These are phyloP conservation scores for Zaprionus taronus DNA, from an alignment of 1,140 invertebrate species.

Conservation along the genomic window DNA sequence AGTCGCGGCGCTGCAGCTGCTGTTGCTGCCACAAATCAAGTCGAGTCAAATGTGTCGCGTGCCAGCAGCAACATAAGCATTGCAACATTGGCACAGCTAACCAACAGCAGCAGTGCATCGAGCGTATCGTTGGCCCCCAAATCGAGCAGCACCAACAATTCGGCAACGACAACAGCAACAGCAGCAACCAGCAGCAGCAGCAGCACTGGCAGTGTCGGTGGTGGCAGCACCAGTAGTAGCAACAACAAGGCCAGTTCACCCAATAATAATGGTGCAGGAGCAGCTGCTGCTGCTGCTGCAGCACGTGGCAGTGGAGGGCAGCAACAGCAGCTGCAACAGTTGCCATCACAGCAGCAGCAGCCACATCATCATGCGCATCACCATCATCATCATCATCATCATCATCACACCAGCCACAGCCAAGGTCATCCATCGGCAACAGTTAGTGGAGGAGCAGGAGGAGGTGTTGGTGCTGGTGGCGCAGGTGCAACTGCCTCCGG, in stretches of 20 bases:
- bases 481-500: conserved; percentile 18
- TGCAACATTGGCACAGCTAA: conserved; percentile 29
- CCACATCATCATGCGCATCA: conserved; percentile 53
- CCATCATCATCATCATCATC: conserved; percentile 45
- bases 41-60: conserved; percentile 35
- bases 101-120: conserved; percentile 50
- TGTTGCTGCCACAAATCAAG: conserved; percentile 32
- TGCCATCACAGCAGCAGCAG: conserved; percentile 37
- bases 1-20: conserved; percentile 48
- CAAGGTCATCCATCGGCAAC: conserved; percentile 60
- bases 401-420: conserved; percentile 71
- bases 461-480: conserved; percentile 13
- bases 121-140: conserved; percentile 71
- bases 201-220: conserved; percentile 19
- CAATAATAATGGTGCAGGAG: conserved; percentile 71
- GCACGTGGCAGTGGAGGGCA: conserved; percentile 10
- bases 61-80: conserved; percentile 36
- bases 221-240: not conserved
- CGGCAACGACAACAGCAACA: conserved; percentile 25
- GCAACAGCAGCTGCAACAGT: conserved; percentile 41
- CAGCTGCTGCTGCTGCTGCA: conserved; percentile 24
- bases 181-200: conserved; percentile 31
- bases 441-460: not conserved
- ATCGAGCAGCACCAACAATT: conserved; percentile 59
- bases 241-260: conserved; percentile 71